Conservation (phyloP, 2,888 invertebrate species). For the Atherix ibis region DNA sequence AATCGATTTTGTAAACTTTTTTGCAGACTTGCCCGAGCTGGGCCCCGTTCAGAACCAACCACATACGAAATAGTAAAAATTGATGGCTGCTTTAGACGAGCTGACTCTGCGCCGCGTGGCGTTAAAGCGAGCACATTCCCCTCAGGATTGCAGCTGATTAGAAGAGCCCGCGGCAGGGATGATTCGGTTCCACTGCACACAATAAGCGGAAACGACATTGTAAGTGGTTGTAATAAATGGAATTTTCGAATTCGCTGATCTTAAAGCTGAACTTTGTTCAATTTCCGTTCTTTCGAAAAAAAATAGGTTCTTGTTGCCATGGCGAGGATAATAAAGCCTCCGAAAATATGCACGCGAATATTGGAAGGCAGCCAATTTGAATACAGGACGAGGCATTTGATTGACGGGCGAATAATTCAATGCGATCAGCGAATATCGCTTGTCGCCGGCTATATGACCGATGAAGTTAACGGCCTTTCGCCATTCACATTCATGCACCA, state of each 20-base stretch:
- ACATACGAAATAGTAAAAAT: slow-evolving; percentile 54
- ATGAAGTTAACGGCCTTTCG: slow-evolving; percentile 74
- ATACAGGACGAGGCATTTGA: slow-evolving; percentile 75
- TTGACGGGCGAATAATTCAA: slow-evolving; percentile 78
- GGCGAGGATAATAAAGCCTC: slow-evolving; percentile 54
- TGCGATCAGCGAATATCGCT: slow-evolving; percentile 83
- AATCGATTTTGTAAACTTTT: too few relatives aligned
- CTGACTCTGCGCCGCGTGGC: slow-evolving; percentile 40
- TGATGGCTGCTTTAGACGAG: slow-evolving; percentile 45
- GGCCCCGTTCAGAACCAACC: slow-evolving; percentile 54
- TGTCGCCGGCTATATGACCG: slow-evolving; percentile 76
- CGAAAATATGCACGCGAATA: slow-evolving; percentile 47
- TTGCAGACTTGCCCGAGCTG: slow-evolving; percentile 46
- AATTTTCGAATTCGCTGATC: not conserved
- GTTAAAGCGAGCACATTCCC: slow-evolving; percentile 32
- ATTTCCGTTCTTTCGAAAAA: too few relatives aligned
- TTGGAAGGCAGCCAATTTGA: slow-evolving; percentile 61
- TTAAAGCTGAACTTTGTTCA: slow-evolving; percentile 1
- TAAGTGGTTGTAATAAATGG: slow-evolving; percentile 18
- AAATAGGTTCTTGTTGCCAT: slow-evolving; percentile 56
- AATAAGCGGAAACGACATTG: slow-evolving; percentile 45
- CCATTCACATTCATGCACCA: slow-evolving; percentile 83
- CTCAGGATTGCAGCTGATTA: slow-evolving; percentile 30
- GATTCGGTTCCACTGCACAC: slow-evolving; percentile 36
- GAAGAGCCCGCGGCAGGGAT: slow-evolving; percentile 38